Percentiles rank a stretch among this genome's conserved stretches.
phyloP scores from a whole-genome alignment of 1,140 invertebrate species.

The Formica exsecta region DNA sequence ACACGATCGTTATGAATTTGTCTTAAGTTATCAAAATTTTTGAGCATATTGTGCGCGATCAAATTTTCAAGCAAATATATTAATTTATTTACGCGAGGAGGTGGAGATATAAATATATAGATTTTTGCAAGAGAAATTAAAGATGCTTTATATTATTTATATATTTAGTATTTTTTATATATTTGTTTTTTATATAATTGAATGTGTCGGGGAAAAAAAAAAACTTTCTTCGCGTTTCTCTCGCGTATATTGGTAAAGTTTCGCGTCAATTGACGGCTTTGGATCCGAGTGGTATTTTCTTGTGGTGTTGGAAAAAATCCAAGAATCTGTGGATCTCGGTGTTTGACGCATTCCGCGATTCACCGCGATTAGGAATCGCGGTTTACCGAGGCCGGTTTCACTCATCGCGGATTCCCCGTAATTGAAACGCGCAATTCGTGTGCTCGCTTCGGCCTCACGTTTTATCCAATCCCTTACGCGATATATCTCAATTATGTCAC shows the following conservation, averaged over 20 bases:
- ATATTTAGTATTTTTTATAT: neutral
- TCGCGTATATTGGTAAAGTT: neutral
- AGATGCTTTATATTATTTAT: neutral
- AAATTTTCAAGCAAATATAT: neutral
- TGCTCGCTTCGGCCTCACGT: neutral
- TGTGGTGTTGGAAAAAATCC: neutral
- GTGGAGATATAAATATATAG: neutral
- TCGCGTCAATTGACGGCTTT: conserved; percentile 7
- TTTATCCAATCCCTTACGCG: conserved; percentile 19
- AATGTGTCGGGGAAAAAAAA: too few species aligned
- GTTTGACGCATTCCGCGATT: conserved; percentile 22
- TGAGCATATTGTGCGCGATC: neutral
- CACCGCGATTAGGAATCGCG: conserved; percentile 51
- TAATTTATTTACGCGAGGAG: neutral
- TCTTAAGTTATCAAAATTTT: neutral
- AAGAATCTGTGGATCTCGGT: neutral
- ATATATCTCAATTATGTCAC: conserved; percentile 61
- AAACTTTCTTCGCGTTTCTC: too few species aligned
- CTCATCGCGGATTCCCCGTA: conserved; percentile 37
- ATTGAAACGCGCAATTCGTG: conserved; percentile 56
- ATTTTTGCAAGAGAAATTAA: neutral
- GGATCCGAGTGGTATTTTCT: neutral
- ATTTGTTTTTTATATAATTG: neutral
- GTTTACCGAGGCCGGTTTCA: conserved; percentile 58
- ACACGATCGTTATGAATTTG: neutral